A percentile compares a stretch with the other conserved stretches of the same genome.
Evolutionary conservation across 2,797 vertebrate genomes (phyloP).

Genomic region (Ptychadena robeensis): DNA sequence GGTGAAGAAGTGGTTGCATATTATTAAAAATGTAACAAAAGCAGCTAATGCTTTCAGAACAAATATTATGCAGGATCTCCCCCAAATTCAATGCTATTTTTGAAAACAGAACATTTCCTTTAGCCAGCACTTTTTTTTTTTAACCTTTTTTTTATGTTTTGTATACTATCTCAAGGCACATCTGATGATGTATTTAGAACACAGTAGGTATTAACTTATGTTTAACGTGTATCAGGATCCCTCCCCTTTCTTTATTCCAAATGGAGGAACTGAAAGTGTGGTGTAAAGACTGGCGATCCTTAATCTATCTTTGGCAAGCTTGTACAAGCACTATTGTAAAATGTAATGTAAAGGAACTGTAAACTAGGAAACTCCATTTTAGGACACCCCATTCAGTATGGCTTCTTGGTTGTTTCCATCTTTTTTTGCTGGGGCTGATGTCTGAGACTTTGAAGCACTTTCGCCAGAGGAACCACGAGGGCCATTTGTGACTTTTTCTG

Average conservation of each 20-base stretch:
- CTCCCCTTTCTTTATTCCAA: slow-evolving; percentile 86
- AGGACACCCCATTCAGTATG: slow-evolving; percentile 93
- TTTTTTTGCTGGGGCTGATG: slow-evolving; percentile 79
- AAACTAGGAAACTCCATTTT: slow-evolving; percentile 85
- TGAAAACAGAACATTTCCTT: slow-evolving; percentile 88
- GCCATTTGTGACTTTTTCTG: slow-evolving; percentile 83
- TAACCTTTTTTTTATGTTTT: slow-evolving; percentile 84
- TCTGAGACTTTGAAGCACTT: slow-evolving; percentile 74
- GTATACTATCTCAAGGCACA: slow-evolving; percentile 99
- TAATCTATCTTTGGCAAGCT: slow-evolving; percentile 99
- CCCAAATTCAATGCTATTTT: slow-evolving; percentile 79
- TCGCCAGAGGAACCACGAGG: slow-evolving; percentile 77
- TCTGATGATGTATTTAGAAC: slow-evolving; percentile 93
- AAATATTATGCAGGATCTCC: slow-evolving; percentile 84
- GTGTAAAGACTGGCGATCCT: slow-evolving; percentile 89
- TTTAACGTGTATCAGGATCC: slow-evolving; percentile 83
- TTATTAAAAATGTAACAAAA: slow-evolving; percentile 96
- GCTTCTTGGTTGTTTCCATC: slow-evolving; percentile 81
- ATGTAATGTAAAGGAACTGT: slow-evolving; percentile 88
- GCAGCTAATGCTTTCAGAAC: slow-evolving; percentile 95
- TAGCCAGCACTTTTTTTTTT: slow-evolving; percentile 85
- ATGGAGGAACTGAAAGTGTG: slow-evolving; percentile 92
- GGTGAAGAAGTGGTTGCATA: slow-evolving; percentile 99
- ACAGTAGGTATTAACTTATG: slow-evolving; percentile 87
- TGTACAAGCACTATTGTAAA: slow-evolving; percentile 97